These are phyloP conservation scores for Drosophila truncata DNA, from an alignment of 1,140 invertebrate species.

Conservation along the genomic window DNA sequence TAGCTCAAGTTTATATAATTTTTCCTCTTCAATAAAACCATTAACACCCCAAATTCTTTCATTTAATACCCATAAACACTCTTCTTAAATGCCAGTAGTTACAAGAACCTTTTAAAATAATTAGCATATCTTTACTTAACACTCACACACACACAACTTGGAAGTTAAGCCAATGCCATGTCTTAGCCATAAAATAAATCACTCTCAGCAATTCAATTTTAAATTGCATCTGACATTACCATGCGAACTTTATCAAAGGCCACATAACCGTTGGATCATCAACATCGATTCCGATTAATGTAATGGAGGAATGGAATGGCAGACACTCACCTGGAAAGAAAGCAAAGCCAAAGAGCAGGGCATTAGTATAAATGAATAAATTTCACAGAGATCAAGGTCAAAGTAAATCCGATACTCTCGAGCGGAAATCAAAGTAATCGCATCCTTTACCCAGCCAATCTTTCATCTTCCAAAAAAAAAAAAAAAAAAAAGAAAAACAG, in stretches of 20 bases:
- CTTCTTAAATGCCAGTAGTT: conserved; percentile 2
- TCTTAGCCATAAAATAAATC: conserved; percentile 21
- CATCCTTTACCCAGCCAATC: conserved; percentile 36
- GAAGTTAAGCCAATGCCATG: neutral
- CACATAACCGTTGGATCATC: conserved; percentile 7
- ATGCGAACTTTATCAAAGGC: conserved; percentile 29
- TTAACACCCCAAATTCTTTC: neutral
- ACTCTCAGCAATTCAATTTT: conserved; percentile 8
- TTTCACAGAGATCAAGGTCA: conserved; percentile 45
- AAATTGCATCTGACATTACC: conserved; percentile 20
- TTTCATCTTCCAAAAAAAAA: conserved; percentile 3
- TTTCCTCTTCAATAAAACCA: neutral
- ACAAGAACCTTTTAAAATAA: conserved; percentile 9
- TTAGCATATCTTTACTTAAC: neutral
- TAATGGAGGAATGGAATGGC: conserved; percentile 3
- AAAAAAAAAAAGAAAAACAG: too few species aligned
- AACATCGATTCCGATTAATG: conserved; percentile 10
- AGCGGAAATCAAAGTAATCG: conserved; percentile 36
- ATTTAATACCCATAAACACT: neutral
- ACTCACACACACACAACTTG: neutral
- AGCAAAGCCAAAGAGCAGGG: conserved; percentile 26
- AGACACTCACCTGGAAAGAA: conserved; percentile 43
- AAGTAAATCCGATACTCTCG: neutral
- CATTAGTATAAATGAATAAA: conserved; percentile 51
- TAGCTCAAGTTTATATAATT: neutral